A percentile compares a stretch with the other conserved stretches of the same genome.
Conservation (phyloP, 2,113 vertebrate genomes). For the Melierax canorus region DNA sequence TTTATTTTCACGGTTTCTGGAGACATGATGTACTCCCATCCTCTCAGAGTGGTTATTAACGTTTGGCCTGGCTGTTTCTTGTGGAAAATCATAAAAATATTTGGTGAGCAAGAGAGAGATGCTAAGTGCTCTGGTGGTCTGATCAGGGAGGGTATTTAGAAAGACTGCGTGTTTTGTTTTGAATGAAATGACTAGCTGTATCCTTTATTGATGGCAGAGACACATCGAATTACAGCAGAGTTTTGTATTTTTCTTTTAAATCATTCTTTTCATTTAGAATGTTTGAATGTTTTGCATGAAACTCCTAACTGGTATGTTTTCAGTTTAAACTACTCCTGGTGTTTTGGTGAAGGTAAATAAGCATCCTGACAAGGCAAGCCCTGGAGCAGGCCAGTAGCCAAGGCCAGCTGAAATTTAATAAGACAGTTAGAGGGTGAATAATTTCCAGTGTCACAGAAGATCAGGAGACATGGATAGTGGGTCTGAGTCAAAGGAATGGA, state of each 20-base stretch:
- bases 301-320: neutral
- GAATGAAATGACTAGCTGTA: constrained; percentile 25
- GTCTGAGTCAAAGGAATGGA: neutral
- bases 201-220: constrained; percentile 24
- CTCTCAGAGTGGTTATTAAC: constrained; percentile 68
- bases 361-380: constrained; percentile 14
- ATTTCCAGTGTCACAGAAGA: neutral
- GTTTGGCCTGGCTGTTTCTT: constrained; percentile 68
- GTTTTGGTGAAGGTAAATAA: constrained; percentile 35
- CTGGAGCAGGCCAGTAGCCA: neutral
- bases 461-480: neutral
- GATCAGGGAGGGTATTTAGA: constrained; percentile 53
- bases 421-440: neutral
- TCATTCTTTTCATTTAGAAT: constrained; percentile 12
- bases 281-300: neutral
- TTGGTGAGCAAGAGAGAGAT: constrained; percentile 69
- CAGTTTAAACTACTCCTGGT: neutral
- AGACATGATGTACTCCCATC: constrained; percentile 60
- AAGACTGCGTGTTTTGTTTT: constrained; percentile 57
- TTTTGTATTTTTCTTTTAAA: constrained; percentile 22
- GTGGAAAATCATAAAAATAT: constrained; percentile 78
- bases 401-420: neutral
- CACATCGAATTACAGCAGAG: neutral
- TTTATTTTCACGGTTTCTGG: constrained; percentile 49
- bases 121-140: constrained; percentile 75